These are phyloP conservation scores for Athalia circularis DNA, from an alignment of 2,888 invertebrate species.

Conservation along the genomic window DNA sequence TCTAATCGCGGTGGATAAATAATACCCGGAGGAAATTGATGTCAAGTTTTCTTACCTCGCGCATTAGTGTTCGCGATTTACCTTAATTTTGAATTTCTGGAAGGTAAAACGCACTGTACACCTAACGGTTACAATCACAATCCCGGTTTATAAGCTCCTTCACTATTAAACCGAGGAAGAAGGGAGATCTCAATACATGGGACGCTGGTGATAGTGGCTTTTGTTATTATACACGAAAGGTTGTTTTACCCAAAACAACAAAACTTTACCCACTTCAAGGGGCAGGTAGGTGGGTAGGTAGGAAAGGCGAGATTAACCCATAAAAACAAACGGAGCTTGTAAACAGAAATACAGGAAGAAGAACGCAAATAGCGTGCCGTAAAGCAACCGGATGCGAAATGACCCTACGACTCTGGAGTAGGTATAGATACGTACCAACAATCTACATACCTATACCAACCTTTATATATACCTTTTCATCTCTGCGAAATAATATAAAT, in stretches of 20 bases:
- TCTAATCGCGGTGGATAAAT: background rate
- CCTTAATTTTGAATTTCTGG: too few species aligned
- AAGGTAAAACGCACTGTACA: too few species aligned
- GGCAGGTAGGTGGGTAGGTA: background rate
- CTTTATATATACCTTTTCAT: too few species aligned
- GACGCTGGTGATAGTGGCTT: background rate
- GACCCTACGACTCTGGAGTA: too few species aligned
- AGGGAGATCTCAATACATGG: background rate
- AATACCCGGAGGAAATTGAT: background rate
- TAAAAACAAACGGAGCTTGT: conserved; percentile 31
- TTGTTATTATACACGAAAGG: conserved; percentile 9
- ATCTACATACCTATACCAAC: too few species aligned
- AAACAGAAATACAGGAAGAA: conserved; percentile 3
- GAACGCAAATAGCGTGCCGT: too few species aligned
- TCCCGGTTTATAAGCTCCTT: background rate
- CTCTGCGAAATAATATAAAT: too few species aligned
- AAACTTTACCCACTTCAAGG: conserved; percentile 9
- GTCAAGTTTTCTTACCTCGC: background rate
- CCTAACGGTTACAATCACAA: too few species aligned
- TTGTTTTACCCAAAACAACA: conserved; percentile 5
- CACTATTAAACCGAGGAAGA: background rate
- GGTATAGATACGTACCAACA: too few species aligned
- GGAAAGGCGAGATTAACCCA: conserved; percentile 26
- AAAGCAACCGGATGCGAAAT: too few species aligned
- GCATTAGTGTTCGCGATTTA: too few species aligned